A percentile compares a stretch with the other conserved stretches of the same genome.
Conservation (phyloP, 2,797 vertebrate species). For the Gymnodraco acuticeps region DNA sequence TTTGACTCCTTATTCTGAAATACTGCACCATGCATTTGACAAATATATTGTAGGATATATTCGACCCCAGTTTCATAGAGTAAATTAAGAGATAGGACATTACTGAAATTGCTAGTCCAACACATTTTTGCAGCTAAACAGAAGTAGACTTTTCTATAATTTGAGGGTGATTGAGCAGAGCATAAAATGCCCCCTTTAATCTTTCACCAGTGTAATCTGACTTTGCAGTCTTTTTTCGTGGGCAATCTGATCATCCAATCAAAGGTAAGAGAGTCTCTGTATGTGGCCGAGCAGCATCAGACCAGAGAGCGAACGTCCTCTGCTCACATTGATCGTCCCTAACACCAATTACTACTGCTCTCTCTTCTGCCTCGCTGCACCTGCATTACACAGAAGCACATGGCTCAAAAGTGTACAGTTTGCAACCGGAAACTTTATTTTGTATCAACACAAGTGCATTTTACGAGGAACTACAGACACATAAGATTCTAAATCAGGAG, state of each 20-base stretch:
- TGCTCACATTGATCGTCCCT: conserved; percentile 43
- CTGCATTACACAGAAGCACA: conserved; percentile 19
- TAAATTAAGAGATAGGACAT: too few species aligned
- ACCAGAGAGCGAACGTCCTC: conserved; percentile 13
- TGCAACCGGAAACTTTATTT: not conserved
- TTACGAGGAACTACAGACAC: not conserved
- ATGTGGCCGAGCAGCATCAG: conserved; percentile 36
- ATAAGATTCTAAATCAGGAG: conserved; percentile 1
- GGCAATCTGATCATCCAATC: conserved; percentile 30
- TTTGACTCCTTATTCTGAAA: not conserved
- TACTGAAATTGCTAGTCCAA: too few species aligned
- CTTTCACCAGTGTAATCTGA: too few species aligned
- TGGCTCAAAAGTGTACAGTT: not conserved
- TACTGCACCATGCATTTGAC: not conserved
- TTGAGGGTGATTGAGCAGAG: too few species aligned
- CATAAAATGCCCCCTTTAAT: too few species aligned
- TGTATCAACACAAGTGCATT: not conserved
- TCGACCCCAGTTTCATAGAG: too few species aligned
- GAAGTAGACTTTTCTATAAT: too few species aligned
- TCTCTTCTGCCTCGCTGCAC: conserved; percentile 30
- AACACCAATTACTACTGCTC: conserved; percentile 48
- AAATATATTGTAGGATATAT: not conserved
- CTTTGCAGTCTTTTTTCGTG: not conserved
- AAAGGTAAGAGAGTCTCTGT: conserved; percentile 37
- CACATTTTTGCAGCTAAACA: too few species aligned